A percentile compares a stretch with the other conserved stretches of the same genome.
Evolutionary conservation across 2,113 vertebrate genomes (phyloP).

Genomic region (Pseudorectes ferrugineus): DNA sequence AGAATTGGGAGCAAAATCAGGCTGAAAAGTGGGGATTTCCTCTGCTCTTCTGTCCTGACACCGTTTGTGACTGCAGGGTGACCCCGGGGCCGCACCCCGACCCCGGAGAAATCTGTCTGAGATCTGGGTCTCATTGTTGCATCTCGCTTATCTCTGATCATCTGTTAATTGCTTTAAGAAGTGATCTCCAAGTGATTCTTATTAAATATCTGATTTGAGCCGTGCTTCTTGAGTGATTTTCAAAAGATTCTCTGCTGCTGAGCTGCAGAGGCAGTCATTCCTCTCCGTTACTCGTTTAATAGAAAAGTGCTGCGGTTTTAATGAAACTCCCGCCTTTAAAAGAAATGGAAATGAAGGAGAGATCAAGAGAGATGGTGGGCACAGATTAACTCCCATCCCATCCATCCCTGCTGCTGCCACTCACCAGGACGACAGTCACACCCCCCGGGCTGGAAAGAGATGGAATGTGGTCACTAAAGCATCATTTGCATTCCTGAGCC

Average conservation of each 20-base stretch:
- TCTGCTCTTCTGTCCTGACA: background rate
- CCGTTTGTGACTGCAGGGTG: background rate
- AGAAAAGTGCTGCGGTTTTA: conserved; percentile 32
- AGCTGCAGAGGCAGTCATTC: conserved; percentile 16
- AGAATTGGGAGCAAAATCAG: background rate
- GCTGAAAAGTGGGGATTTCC: background rate
- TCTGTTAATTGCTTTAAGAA: conserved; percentile 60
- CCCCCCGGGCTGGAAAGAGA: background rate
- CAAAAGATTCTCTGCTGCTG: conserved; percentile 18
- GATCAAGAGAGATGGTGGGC: conserved; percentile 1
- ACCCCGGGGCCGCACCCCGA: background rate
- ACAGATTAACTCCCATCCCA: background rate
- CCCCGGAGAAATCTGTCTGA: background rate
- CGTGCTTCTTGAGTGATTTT: conserved; percentile 55
- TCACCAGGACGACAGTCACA: background rate
- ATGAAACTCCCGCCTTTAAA: conserved; percentile 22
- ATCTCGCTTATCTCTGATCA: conserved; percentile 52
- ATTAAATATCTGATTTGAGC: conserved; percentile 62
- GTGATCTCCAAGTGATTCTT: conserved; percentile 52
- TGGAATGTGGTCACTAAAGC: accelerated
- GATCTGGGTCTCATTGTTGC: conserved; percentile 36
- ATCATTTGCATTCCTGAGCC: background rate
- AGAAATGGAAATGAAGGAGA: conserved; percentile 30
- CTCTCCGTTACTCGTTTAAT: conserved; percentile 1
- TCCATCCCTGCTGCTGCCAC: background rate